Conservation (phyloP, 2,797 vertebrate species). For the Paramormyrops hopkinsi region DNA sequence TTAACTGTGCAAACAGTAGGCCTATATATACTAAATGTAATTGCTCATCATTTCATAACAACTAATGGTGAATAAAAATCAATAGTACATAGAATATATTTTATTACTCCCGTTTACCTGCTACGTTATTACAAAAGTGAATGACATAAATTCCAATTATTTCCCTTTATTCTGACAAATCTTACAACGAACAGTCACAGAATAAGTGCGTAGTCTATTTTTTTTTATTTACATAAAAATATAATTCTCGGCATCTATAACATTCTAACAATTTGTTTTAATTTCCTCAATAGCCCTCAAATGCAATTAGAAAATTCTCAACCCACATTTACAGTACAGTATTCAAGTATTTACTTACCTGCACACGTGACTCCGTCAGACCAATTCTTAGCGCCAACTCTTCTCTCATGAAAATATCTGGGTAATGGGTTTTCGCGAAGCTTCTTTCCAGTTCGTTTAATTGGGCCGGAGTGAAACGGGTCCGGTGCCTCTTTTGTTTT, state of each 20-base stretch:
- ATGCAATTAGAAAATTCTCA: background rate
- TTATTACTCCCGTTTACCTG: background rate
- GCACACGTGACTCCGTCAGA: constrained; percentile 90
- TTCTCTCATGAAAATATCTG: constrained; percentile 99
- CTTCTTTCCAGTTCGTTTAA: constrained; percentile 91
- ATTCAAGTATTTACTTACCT: constrained; percentile 61
- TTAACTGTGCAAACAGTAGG: background rate
- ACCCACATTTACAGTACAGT: background rate
- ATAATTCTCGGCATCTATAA: background rate
- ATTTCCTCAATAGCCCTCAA: background rate
- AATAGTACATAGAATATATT: background rate
- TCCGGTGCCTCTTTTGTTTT: constrained; percentile 92
- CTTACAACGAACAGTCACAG: background rate
- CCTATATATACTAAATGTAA: background rate
- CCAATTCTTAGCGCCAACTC: constrained; percentile 94
- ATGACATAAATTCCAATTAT: background rate
- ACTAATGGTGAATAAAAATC: background rate
- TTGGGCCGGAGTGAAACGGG: constrained; percentile 91
- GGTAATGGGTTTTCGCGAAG: constrained; percentile 96
- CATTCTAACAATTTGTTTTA: background rate
- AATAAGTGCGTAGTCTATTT: background rate
- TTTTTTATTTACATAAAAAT: background rate
- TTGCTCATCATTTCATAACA: background rate
- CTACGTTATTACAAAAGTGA: background rate
- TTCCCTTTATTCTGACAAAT: background rate